A percentile compares a stretch with the other conserved stretches of the same genome.
These are phyloP conservation scores for Ptychoptera albimana DNA, from an alignment of 2,888 invertebrate genomes.

Conservation along the genomic window DNA sequence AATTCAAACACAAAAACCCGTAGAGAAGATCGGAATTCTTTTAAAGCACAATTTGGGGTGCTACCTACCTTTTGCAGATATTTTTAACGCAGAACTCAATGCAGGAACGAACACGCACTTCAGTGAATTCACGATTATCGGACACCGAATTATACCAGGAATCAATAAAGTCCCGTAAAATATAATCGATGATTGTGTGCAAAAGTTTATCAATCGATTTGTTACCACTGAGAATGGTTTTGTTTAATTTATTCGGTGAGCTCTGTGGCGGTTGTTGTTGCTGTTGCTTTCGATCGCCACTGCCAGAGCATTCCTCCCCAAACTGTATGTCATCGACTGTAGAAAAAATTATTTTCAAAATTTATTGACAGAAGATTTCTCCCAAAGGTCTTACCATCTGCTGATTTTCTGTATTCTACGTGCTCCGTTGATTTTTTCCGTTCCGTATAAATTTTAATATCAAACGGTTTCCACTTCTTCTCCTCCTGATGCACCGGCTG, in stretches of 20 bases:
- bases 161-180: conserved; percentile 14
- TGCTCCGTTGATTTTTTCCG: conserved; percentile 7
- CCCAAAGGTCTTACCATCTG: conserved; percentile 4
- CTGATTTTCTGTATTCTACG: conserved; percentile 2
- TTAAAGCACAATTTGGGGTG: not conserved
- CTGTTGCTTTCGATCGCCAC: conserved; percentile 15
- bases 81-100: conserved; percentile 14
- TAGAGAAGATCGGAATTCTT: not conserved
- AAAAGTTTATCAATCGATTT: conserved; percentile 13
- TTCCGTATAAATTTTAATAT: conserved; percentile 14
- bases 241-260: conserved; percentile 23
- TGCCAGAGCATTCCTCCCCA: conserved; percentile 7
- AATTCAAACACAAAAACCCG: not conserved
- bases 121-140: conserved; percentile 14
- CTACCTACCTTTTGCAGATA: conserved; percentile 9
- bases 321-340: conserved; percentile 6
- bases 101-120: conserved; percentile 12
- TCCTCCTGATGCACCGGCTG: conserved; percentile 8
- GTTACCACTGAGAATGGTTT: conserved; percentile 12
- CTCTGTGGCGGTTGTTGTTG: conserved; percentile 17
- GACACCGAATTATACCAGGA: conserved; percentile 14
- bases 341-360: not conserved
- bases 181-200: conserved; percentile 13
- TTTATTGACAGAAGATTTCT: conserved; percentile 1
- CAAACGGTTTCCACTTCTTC: conserved; percentile 14